Conservation (phyloP, 2,113 vertebrate genomes). For the Centropristis striata region DNA sequence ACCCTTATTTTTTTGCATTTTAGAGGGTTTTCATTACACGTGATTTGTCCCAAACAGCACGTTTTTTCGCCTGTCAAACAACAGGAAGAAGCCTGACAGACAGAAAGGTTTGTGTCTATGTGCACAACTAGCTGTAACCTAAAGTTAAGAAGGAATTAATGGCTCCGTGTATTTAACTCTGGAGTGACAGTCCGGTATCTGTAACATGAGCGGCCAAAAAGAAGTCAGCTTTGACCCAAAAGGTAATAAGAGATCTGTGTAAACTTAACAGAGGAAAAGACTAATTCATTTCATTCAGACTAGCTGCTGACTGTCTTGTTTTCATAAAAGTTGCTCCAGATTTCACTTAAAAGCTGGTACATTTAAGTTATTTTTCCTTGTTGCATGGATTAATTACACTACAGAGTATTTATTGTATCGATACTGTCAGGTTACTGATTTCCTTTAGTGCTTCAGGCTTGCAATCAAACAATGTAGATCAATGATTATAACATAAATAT, state of each 20-base stretch:
- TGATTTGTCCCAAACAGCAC: slow-evolving; percentile 17
- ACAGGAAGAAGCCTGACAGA: slow-evolving; percentile 70
- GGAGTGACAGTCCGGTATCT: not conserved
- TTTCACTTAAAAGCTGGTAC: not conserved
- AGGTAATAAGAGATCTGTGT: slow-evolving; percentile 65
- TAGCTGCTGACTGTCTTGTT: not conserved
- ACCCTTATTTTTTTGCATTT: not conserved
- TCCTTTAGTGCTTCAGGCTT: not conserved
- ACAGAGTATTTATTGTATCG: not conserved
- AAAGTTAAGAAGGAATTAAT: not conserved
- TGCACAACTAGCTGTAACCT: not conserved
- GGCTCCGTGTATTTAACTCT: not conserved
- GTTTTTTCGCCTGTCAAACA: slow-evolving; percentile 14
- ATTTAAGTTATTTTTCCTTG: not conserved
- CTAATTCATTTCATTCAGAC: not conserved
- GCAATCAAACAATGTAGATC: not conserved
- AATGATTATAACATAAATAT: not conserved
- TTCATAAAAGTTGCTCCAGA: not conserved
- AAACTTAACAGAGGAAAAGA: not conserved
- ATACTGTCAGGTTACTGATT: not conserved
- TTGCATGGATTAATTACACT: not conserved
- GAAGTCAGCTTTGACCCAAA: slow-evolving; percentile 79
- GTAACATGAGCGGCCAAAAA: slow-evolving; percentile 55
- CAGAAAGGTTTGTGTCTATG: not conserved
- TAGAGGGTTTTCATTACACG: not conserved